Evolutionary conservation across 2,888 invertebrate genomes (phyloP).

Genomic region (Leuctra nigra): DNA sequence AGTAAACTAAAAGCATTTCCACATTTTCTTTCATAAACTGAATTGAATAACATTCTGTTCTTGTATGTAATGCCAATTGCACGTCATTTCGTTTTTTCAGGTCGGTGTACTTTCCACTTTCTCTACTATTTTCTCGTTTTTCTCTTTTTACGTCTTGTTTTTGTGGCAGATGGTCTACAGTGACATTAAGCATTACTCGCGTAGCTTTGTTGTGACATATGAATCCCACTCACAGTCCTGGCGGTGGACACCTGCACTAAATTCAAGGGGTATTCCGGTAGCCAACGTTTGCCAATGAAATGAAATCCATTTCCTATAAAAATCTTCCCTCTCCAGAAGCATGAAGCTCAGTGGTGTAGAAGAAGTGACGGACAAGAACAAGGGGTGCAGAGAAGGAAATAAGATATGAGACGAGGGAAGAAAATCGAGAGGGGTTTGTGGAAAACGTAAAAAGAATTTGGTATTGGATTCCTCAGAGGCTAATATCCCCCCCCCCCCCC

Average conservation of each 20-base stretch:
- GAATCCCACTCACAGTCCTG: not conserved
- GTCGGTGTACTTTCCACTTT: constrained; percentile 9
- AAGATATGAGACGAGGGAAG: constrained; percentile 9
- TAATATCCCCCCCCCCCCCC: no score
- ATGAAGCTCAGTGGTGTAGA: constrained; percentile 13
- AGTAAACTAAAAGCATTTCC: not conserved
- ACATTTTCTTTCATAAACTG: not conserved
- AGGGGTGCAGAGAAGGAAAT: constrained; percentile 11
- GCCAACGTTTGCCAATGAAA: constrained; percentile 13
- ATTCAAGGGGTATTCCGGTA: not conserved
- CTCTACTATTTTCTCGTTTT: not conserved
- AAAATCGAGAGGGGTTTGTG: not conserved
- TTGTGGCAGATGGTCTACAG: not conserved
- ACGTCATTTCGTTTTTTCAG: constrained; percentile 2
- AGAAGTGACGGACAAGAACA: constrained; percentile 21
- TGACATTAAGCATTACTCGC: not conserved
- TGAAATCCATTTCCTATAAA: constrained; percentile 17
- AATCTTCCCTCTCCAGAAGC: not conserved
- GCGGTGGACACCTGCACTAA: constrained; percentile 15
- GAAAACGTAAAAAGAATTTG: constrained; percentile 19
- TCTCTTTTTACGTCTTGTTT: not conserved
- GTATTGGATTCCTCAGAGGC: constrained; percentile 22
- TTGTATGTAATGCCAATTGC: not conserved
- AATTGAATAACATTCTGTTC: not conserved
- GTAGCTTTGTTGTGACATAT: not conserved